Evolutionary conservation across 2,113 vertebrate species (phyloP).

Genomic region (Leptosomus discolor): DNA sequence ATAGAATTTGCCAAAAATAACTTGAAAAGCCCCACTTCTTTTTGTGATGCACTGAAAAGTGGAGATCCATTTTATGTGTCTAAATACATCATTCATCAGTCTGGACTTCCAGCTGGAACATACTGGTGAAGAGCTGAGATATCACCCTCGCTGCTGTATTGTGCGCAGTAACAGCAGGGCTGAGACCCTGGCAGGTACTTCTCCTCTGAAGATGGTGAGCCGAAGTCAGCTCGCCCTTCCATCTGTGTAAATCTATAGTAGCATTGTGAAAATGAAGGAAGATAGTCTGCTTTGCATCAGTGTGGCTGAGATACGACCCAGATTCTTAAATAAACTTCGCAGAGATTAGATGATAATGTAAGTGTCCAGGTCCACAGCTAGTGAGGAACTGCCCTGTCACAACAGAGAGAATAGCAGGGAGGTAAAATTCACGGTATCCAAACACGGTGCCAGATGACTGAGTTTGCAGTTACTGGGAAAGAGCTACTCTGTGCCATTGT

Average conservation of each 20-base stretch:
- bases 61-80: background rate
- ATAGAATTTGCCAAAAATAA: background rate
- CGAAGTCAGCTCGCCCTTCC: background rate
- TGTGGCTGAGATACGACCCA: background rate
- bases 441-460: background rate
- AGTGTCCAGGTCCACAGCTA: background rate
- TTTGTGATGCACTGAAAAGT: background rate
- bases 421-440: background rate
- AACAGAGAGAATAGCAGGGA: background rate
- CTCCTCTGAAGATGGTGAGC: background rate
- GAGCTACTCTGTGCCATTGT: background rate
- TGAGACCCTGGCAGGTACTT: background rate
- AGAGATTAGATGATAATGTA: background rate
- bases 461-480: background rate
- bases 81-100: background rate
- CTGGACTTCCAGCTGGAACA: background rate
- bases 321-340: background rate
- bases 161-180: background rate
- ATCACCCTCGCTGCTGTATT: background rate
- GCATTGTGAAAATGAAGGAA: background rate
- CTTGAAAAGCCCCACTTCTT: background rate
- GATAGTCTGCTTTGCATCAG: background rate
- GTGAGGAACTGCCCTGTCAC: background rate
- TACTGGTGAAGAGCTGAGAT: background rate
- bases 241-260: background rate